Base-by-base conservation (phyloP, 2,888 invertebrate species). In the Sisyra terminalis region DNA sequence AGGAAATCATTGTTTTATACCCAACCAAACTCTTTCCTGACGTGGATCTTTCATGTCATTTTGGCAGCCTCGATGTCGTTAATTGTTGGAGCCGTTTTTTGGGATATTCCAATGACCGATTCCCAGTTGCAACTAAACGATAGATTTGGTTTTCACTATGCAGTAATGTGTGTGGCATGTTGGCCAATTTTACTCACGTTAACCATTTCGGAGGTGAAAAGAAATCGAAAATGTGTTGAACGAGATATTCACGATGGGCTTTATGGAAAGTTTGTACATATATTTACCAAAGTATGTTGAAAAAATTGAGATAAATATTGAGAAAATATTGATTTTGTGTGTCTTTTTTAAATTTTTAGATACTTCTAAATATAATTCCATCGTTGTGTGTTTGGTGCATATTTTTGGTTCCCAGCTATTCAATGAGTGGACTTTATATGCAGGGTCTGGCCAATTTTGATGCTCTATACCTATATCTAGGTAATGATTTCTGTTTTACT, bases 111-210 rank as follows among this genome's bases (percentile, higher is more conserved):
- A 1, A 67, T 78, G 30, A 75, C 79, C 3, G 86, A 86, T 58
- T 67, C 78, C 2, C 75, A 83, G 63, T 56, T 84, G 40, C 70
- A 71, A 32, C 70, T 81, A 51, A 79, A 82, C 58, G 84, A 84
- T 57, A 69, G 92, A 44, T 59, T 87, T 45, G 90, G 90, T n/a
- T 88, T 82, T 58, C 86, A 90, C 58, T 88, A 88, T 59, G 71
- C 79, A 16, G 76, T 85, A 47, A 75, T 87, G 71, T 79, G 80
- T 38, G 56, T 93, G 32, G 70, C 76, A 3, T 70, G 75, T 37
- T 85, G 88, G 83, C 89, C 92, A 0, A 58, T 88, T 7, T 58
- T 85, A 24, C 64, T 85, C 52, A 67, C 78, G 52, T 63, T 78
- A 46, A 67, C 72, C 14, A 63, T 71, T 35, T 61, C 69, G 8